Evolutionary conservation across 2,888 invertebrate species (phyloP), one percentile per base, ranked within the genome.

Genomic region (Cheilosia impressa): DNA sequence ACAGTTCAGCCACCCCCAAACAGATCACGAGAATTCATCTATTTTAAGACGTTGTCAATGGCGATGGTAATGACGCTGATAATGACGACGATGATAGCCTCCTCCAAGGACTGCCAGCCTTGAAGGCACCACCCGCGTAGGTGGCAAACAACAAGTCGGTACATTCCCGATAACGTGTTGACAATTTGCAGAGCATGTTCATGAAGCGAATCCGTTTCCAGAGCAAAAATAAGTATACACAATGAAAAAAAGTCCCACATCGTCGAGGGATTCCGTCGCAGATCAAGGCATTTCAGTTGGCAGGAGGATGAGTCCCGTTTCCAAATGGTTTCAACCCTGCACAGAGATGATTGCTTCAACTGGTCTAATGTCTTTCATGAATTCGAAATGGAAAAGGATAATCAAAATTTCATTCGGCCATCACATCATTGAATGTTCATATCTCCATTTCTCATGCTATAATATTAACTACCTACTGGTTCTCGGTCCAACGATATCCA

Each of bases 331-430:
- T 68, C 63, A 63, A 73, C 41, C 47, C 17, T 38, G 72, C 38
- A 68, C 57, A 45, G 58, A 41, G 73, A 84, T 75, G 84, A 84
- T 84, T 84, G 75, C 79, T 71, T 84, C 79, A 65, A 66, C 58
- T 55, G 60, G 6, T 73, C 52, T 83, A 78, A 83, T 83, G 78
- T 73, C 66, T 62, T 73, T n/a, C 73, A 63, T 83, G 83, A 72
- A 83, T 84, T 75, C 73, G 71, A 71, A 79, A 79, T 84, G 84
- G 75, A 65, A 79, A 73, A 79, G 71, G 79, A 84, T 76, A 76
- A 84, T 84, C 84, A 84, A 79, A 79, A 71, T 84, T 71, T 84
- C 79, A 84, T n/a, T 76, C 62, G 79, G 58, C 47, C 75, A 71
- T 79, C 75, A 75, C 65, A 65, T 71, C 69, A 60, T 69, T 76